phyloP scores from a whole-genome alignment of 2,888 invertebrate genomes.

The Ophion obscuratus region DNA sequence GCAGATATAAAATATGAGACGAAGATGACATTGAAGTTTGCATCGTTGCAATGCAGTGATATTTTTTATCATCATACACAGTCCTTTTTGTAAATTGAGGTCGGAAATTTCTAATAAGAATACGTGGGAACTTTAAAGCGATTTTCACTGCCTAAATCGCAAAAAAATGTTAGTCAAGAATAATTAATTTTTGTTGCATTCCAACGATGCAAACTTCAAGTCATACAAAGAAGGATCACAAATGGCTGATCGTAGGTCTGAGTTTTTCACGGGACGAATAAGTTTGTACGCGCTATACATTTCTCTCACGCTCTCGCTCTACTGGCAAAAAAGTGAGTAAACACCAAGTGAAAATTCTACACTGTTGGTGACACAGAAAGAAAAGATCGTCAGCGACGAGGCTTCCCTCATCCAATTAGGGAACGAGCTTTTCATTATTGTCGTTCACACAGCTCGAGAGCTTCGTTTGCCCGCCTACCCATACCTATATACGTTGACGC shows the following conservation, averaged over 20 bases:
- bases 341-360: slow-evolving; percentile 52
- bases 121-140: too few species aligned
- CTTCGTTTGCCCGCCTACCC: neutral
- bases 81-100: too few species aligned
- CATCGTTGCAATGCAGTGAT: too few species aligned
- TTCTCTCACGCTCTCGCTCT: slow-evolving; percentile 42
- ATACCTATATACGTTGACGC: neutral
- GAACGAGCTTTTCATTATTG: slow-evolving; percentile 75
- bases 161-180: too few species aligned
- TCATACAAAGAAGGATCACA: neutral
- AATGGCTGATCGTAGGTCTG: neutral
- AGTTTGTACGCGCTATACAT: slow-evolving; percentile 9
- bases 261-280: neutral
- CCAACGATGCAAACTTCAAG: too few species aligned
- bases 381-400: slow-evolving; percentile 73
- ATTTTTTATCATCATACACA: too few species aligned
- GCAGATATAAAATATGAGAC: neutral
- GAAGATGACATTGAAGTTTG: neutral
- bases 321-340: slow-evolving; percentile 26
- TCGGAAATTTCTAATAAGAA: too few species aligned
- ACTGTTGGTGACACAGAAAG: slow-evolving; percentile 78
- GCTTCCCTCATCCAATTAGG: slow-evolving; percentile 82
- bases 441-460: slow-evolving; percentile 56
- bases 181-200: too few species aligned
- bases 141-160: too few species aligned